Conservation (phyloP, 2,797 vertebrate genomes). For the Esox lucius region DNA sequence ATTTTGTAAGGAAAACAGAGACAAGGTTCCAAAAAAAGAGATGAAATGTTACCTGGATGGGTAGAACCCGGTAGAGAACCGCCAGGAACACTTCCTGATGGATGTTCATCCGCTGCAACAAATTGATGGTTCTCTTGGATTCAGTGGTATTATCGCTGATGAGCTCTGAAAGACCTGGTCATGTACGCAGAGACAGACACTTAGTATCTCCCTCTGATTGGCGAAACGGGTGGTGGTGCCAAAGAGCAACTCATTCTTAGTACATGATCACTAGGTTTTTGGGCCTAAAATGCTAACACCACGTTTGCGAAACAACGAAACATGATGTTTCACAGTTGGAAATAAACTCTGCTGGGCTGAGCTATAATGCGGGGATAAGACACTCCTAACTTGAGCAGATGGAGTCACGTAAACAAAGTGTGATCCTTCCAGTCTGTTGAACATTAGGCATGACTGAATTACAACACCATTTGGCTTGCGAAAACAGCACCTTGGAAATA, state of each 20-base stretch:
- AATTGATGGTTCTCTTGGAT: slow-evolving; percentile 95
- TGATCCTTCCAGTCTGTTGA: slow-evolving; percentile 15
- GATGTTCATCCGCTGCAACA: slow-evolving; percentile 97
- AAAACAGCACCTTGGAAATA: slow-evolving; percentile 34
- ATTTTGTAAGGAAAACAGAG: too few species aligned
- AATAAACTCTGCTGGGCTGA: background rate
- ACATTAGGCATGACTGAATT: slow-evolving; percentile 16
- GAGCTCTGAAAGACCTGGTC: slow-evolving; percentile 85
- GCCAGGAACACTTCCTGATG: slow-evolving; percentile 97
- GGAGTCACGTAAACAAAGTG: background rate
- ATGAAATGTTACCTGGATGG: slow-evolving; percentile 81
- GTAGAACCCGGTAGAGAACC: slow-evolving; percentile 87
- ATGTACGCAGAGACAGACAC: background rate
- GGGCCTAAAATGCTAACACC: background rate
- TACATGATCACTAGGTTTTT: background rate
- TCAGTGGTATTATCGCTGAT: slow-evolving; percentile 97
- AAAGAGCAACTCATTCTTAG: background rate
- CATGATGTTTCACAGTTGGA: background rate
- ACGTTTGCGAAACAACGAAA: background rate
- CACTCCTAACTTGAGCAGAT: background rate
- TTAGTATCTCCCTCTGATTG: background rate
- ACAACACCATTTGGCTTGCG: background rate
- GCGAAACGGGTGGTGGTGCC: background rate
- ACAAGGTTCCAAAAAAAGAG: too few species aligned
- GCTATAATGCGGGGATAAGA: background rate